Evolutionary conservation across 2,797 vertebrate species (phyloP), one percentile per base, ranked within the genome.

Genomic region (Leptoclinus maculatus): DNA sequence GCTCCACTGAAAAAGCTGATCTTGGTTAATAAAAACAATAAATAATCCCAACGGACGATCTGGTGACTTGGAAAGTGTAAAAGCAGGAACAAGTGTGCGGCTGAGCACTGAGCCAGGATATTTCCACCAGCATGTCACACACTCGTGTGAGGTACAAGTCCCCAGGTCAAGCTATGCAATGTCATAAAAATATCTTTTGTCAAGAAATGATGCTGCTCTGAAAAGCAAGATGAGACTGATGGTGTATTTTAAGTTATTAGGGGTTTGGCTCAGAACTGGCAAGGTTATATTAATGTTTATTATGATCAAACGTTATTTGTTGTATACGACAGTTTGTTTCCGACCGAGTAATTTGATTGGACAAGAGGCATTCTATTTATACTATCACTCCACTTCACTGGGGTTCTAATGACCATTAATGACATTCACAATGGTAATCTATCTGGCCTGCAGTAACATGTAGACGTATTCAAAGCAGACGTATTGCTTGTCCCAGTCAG

Each of bases 51-150:
- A 12, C 7, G 7, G 16, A 43, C 1, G 13, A 29, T 27, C 8
- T 3, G 4, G 2, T 64, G 5, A 57, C n/a, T 5, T 13, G 10
- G 34, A 73, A 67, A 29, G 21, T 13, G 10, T 36, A 49, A 63
- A 49, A 25, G 39, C 19, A 58, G 23, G 6, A 66, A 12, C 4
- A 6, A 47, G 23, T 45, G 49, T 38, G 68, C 14, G 5, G 62
- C 16, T 16, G 36, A 67, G 47, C 39, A 65, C 14, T 12, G 23
- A 53, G 51, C 2, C 16, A 29, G 76, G 76, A 72, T 34, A 82
- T 27, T 70, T 71, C 72, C 56, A 64, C 39, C 76, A 65, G 65
- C 71, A 73, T 78, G 53, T 80, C 64, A 38, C 85, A 88, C 60
- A 23, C 17, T 16, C 43, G 65, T 80, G 82, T 54, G 59, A 85